Conservation (phyloP, 2,797 vertebrate species). For the Chlorospingus flavigularis region DNA sequence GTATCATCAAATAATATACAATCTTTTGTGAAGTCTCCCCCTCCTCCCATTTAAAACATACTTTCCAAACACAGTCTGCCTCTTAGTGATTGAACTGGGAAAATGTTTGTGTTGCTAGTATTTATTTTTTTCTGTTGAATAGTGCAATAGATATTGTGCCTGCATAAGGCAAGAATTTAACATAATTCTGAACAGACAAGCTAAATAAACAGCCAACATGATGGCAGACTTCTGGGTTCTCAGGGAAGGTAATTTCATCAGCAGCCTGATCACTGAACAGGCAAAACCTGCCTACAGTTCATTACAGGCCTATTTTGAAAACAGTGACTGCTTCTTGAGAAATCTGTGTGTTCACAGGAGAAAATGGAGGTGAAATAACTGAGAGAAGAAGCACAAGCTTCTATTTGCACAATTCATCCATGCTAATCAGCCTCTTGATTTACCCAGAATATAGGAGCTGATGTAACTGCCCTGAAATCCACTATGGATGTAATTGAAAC, state of each 20-base stretch:
- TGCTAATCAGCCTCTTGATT: background rate
- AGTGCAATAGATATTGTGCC: background rate
- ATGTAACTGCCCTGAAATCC: slow-evolving; percentile 11
- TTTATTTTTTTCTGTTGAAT: background rate
- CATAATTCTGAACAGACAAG: background rate
- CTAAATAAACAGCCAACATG: background rate
- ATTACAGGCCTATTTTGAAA: background rate
- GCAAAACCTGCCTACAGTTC: background rate
- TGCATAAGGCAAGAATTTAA: background rate
- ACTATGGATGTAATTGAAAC: background rate
- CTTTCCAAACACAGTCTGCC: background rate
- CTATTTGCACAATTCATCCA: background rate
- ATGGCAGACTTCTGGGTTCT: background rate
- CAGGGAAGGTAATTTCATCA: background rate
- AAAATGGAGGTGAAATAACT: background rate
- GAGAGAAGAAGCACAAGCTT: background rate
- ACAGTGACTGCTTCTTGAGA: background rate
- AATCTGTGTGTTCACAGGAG: background rate
- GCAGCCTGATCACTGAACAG: background rate
- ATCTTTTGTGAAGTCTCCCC: background rate
- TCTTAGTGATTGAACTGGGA: background rate
- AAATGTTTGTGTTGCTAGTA: background rate
- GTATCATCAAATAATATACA: background rate
- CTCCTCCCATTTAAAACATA: background rate
- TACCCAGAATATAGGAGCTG: background rate